These are phyloP conservation scores for Aporrectodea caliginosa DNA, from an alignment of 1,140 invertebrate genomes.

Conservation along the genomic window DNA sequence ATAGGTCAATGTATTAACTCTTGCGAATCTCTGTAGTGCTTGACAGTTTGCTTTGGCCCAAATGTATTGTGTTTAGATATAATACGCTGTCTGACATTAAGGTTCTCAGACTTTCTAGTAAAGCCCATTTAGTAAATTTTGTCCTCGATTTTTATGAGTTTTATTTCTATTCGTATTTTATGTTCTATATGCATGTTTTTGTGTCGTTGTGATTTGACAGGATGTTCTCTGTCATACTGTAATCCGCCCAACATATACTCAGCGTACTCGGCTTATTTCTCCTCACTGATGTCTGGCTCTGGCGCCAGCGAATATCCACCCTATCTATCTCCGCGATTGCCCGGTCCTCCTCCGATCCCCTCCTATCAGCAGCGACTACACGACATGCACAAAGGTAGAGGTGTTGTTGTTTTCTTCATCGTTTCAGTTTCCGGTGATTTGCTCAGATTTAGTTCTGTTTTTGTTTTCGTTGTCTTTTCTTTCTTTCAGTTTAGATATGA, in stretches of 20 bases:
- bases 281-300: not conserved
- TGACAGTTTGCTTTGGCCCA: too few species aligned
- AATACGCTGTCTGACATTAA: too few species aligned
- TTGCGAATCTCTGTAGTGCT: too few species aligned
- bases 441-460: not conserved
- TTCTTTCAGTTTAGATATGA: not conserved
- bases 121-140: too few species aligned
- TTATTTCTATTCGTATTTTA: too few species aligned
- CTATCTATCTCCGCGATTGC: not conserved
- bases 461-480: not conserved
- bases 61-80: too few species aligned
- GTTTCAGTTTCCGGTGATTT: not conserved
- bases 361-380: not conserved
- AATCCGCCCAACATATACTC: not conserved
- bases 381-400: not conserved
- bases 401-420: not conserved
- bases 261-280: not conserved
- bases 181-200: not conserved
- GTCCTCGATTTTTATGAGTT: too few species aligned
- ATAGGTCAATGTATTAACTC: too few species aligned
- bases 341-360: not conserved
- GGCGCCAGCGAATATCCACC: not conserved
- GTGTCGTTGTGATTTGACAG: not conserved
- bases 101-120: too few species aligned
- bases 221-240: not conserved